Percentiles rank a stretch among this genome's conserved stretches.
These are phyloP conservation scores for Stegostoma tigrinum DNA, from an alignment of 2,113 vertebrate genomes.

Conservation along the genomic window DNA sequence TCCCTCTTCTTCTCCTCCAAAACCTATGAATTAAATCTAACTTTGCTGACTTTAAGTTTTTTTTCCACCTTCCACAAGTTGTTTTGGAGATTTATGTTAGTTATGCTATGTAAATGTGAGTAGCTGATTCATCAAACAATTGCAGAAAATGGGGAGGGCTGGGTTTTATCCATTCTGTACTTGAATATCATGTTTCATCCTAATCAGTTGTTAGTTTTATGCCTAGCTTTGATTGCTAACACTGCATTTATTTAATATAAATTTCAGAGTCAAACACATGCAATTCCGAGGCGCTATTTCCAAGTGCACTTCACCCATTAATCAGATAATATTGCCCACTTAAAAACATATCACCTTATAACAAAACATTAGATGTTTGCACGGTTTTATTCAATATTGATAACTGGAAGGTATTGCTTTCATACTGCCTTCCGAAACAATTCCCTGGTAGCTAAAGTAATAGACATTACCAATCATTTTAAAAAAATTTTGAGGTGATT, in stretches of 20 bases:
- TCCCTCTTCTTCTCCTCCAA: background rate
- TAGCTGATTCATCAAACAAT: background rate
- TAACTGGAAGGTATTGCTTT: background rate
- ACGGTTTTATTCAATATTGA: background rate
- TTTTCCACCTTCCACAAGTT: background rate
- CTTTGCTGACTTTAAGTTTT: background rate
- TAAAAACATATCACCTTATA: background rate
- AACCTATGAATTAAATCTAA: background rate
- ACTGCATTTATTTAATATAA: background rate
- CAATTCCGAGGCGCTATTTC: background rate
- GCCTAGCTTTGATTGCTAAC: background rate
- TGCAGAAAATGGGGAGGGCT: background rate
- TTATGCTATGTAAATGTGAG: background rate
- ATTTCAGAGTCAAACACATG: background rate
- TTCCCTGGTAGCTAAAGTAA: background rate
- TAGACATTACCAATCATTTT: background rate
- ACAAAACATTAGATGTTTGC: background rate
- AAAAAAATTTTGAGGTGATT: background rate
- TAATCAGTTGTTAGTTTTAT: background rate
- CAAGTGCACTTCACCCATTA: background rate
- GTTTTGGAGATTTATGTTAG: background rate
- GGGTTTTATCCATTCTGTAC: background rate
- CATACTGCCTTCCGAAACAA: background rate
- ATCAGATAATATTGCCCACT: background rate
- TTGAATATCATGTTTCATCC: background rate